These are phyloP conservation scores for Litocranius walleri DNA, from an alignment of 2,113 vertebrate species.

Conservation along the genomic window DNA sequence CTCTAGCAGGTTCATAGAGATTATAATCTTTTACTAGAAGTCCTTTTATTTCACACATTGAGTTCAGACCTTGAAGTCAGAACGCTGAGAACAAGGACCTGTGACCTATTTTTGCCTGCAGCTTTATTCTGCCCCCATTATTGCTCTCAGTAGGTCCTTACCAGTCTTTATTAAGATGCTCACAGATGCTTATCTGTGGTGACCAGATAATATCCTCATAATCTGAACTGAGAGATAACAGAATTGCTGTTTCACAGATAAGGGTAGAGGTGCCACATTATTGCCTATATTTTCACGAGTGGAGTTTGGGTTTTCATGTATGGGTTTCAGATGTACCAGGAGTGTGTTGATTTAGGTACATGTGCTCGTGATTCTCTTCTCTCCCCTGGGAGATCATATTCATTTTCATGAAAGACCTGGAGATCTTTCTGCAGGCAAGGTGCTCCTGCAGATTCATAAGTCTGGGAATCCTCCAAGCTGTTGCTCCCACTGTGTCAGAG, in stretches of 20 bases:
- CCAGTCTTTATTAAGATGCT: background rate
- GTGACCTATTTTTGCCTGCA: background rate
- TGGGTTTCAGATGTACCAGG: background rate
- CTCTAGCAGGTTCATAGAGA: background rate
- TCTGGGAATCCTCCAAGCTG: background rate
- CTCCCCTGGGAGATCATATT: background rate
- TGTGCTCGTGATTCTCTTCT: accelerated
- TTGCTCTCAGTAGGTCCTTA: background rate
- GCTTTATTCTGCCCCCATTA: background rate
- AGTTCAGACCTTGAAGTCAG: slow-evolving; percentile 19
- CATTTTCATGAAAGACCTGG: background rate
- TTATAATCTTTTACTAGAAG: background rate
- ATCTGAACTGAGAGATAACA: background rate
- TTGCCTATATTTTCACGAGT: background rate
- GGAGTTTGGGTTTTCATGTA: background rate
- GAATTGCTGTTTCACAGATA: background rate
- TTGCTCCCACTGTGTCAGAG: background rate
- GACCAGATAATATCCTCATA: background rate
- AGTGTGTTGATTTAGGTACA: background rate
- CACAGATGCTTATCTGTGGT: no score
- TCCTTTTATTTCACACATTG: slow-evolving; percentile 13
- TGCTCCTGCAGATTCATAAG: background rate
- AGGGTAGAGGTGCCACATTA: background rate
- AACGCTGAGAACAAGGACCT: background rate
- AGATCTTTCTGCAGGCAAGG: background rate